These are phyloP conservation scores for Phrynosoma platyrhinos DNA, from an alignment of 2,113 vertebrate genomes.

Conservation along the genomic window DNA sequence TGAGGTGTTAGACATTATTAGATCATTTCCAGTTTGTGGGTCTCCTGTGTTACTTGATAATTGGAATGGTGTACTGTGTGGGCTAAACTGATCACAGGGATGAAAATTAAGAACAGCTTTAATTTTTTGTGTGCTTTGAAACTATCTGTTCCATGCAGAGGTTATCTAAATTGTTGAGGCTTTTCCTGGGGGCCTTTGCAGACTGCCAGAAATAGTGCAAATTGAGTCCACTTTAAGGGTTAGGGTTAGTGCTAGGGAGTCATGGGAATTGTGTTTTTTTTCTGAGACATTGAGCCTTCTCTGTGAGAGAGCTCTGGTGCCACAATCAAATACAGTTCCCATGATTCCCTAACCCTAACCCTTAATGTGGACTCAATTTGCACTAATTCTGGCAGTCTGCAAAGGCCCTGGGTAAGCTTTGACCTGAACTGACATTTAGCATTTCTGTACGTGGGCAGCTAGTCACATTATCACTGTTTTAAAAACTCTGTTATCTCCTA, in stretches of 20 bases:
- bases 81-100: slow-evolving; percentile 8
- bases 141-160: slow-evolving; percentile 52
- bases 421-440: slow-evolving; percentile 37
- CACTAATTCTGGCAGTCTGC: too few species aligned
- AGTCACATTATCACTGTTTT: background rate
- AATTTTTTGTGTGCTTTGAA: background rate
- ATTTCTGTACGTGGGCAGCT: background rate
- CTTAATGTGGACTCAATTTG: too few species aligned
- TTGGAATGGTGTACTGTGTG: slow-evolving; percentile 7
- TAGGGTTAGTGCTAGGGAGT: too few species aligned
- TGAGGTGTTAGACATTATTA: slow-evolving; percentile 29
- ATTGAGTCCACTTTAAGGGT: too few species aligned
- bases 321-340: too few species aligned
- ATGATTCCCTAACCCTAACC: too few species aligned
- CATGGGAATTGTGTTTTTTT: too few species aligned
- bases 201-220: too few species aligned
- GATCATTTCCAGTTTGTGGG: slow-evolving; percentile 12
- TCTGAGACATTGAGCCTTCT: too few species aligned
- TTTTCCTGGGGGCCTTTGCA: slow-evolving; percentile 38
- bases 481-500: slow-evolving; percentile 13
- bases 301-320: too few species aligned
- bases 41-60: background rate
- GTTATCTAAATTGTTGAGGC: slow-evolving; percentile 46
- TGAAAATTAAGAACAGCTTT: slow-evolving; percentile 33
- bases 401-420: slow-evolving; percentile 36